Evolutionary conservation across 2,888 invertebrate genomes (phyloP), one percentile per base, ranked within the genome.

Genomic region (Heteropelma amictum): DNA sequence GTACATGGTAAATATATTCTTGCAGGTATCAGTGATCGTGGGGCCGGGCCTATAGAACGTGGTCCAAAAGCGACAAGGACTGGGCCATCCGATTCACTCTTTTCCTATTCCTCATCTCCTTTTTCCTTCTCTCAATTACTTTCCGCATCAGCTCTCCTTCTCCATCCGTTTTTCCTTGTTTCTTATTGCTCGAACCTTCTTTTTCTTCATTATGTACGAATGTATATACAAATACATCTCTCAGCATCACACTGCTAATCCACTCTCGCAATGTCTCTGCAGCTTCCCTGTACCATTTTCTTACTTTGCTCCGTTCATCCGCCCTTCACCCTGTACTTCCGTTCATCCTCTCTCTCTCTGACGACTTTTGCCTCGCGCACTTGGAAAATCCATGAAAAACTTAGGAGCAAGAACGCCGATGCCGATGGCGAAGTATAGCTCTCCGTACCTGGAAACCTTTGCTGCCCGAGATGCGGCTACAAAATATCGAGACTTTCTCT

Each of bases 21-120:
- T 67, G 47, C 28, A 69, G 21, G 28, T 40, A 58, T 33, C 60
- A 23, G 60, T 8, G 53, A 65, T 72, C 65, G 33, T 54, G 40
- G 42, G 73, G 23, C 51, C n/a, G 33, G 40, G 73, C 70, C 74
- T 70, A 70, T 56, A 47, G 70, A 61, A 58, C 58, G 51, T 47
- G 45, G 58, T 33, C 47, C 23, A 28, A 33, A 53, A 51, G 49
- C 19, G n/a, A n/a, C n/a, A 7, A 23, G 35, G 56, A 56, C 63
- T 56, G 28, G 47, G 60, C 65, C 42, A 65, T 58, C 51, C 60
- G 54, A 69, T 72, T 58, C n/a, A 14, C 68, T 68, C 51, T 65
- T 42, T 45, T 63, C 17, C 47, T 12, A 45, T 65, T 69, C 45
- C 58, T 33, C 60, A 26, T 30, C 38, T 61, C 68, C 35, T 61